phyloP scores from a whole-genome alignment of 2,797 vertebrate species.

The Falco rusticolus region DNA sequence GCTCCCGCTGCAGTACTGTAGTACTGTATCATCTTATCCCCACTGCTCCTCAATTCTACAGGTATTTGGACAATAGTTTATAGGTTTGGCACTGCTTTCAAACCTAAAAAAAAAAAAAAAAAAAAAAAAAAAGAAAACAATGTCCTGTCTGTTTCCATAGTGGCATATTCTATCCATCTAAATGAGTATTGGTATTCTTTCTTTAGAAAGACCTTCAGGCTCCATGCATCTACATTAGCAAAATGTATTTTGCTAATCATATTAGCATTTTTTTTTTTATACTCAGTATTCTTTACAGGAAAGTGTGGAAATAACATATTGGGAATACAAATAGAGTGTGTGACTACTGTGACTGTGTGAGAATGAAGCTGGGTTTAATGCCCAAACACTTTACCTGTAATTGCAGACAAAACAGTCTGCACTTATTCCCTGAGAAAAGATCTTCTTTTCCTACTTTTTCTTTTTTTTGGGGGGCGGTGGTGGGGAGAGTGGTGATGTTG shows the following conservation, averaged over 20 bases:
- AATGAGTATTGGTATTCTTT: background rate
- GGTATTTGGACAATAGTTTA: background rate
- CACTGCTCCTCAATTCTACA: background rate
- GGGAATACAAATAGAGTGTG: background rate
- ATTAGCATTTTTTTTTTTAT: rapidly evolving
- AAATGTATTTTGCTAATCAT: background rate
- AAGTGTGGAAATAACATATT: background rate
- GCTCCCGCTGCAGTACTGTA: background rate
- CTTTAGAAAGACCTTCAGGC: background rate
- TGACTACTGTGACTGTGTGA: background rate
- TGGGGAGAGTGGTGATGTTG: background rate
- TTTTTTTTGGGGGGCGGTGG: no score
- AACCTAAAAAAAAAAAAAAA: background rate
- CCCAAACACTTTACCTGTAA: background rate
- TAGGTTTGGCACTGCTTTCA: background rate
- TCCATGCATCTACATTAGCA: background rate
- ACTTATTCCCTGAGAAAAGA: background rate
- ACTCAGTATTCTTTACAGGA: background rate
- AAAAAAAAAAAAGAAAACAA: background rate
- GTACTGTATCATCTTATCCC: background rate
- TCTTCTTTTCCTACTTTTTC: rapidly evolving
- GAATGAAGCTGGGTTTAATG: background rate
- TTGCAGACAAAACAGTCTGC: background rate
- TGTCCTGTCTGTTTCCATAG: background rate
- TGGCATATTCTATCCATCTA: background rate